A percentile compares a stretch with the other conserved stretches of the same genome.
Conservation (phyloP, 1,140 invertebrate genomes). For the fruit fly (Drosophila melanogaster) region Release_6_plus_ISO1_MT NC_004354.4:15892001-15892500, state of each 20-base stretch:
- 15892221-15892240: constrained; percentile 7
- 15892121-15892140: constrained; percentile 5
- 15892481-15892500: neutral
- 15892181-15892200: constrained; percentile 11
- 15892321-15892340: neutral
- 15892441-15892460: constrained; percentile 5
- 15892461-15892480: constrained; percentile 1
- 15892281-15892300: neutral
- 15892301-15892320: neutral
- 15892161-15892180: constrained; percentile 8
- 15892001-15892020: neutral
- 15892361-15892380: neutral
- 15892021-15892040: neutral
- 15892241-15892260: constrained; percentile 7
- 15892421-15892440: constrained; percentile 12
- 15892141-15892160: neutral
- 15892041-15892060: neutral
- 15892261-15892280: constrained; percentile 8
- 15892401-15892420: neutral
- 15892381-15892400: constrained; percentile 9
- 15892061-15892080: too few relatives aligned
- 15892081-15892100: too few relatives aligned
- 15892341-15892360: neutral
- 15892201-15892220: constrained; percentile 17
- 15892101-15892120: neutral